Evolutionary conservation across 2,113 vertebrate species (phyloP).

Genomic region (Gulo gulo): DNA sequence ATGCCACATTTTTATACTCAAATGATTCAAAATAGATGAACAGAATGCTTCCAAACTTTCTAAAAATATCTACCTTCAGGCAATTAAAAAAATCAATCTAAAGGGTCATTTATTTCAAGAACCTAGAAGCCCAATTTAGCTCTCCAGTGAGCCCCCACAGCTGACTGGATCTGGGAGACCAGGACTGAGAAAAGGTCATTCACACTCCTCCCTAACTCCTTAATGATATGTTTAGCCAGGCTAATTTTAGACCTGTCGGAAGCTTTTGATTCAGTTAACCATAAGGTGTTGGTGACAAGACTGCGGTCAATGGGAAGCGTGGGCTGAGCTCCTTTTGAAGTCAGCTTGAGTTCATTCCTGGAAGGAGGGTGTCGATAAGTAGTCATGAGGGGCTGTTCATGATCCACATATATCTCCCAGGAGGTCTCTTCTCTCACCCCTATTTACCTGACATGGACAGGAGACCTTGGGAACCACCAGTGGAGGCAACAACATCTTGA

Average conservation of each 20-base stretch:
- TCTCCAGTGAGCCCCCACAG: conserved; percentile 36
- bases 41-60: conserved; percentile 76
- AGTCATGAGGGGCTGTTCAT: not conserved
- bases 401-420: not conserved
- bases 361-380: conserved; percentile 42
- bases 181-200: conserved; percentile 65
- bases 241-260: conserved; percentile 73
- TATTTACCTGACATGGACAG: not conserved
- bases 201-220: conserved; percentile 48
- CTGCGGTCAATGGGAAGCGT: conserved; percentile 56
- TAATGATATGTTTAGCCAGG: conserved; percentile 73
- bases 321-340: conserved; percentile 56
- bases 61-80: conserved; percentile 74
- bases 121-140: conserved; percentile 60
- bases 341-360: conserved; percentile 57
- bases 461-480: not conserved
- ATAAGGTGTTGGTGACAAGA: conserved; percentile 67
- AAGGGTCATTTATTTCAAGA: conserved; percentile 78
- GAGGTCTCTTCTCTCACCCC: not conserved
- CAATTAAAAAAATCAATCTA: conserved; percentile 72
- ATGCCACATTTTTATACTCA: conserved; percentile 75
- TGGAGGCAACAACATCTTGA: not conserved
- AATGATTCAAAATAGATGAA: conserved; percentile 77
- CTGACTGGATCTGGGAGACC: conserved; percentile 47
- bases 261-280: conserved; percentile 74